Conservation (phyloP, 2,113 vertebrate genomes). For the Zootoca vivipara region DNA sequence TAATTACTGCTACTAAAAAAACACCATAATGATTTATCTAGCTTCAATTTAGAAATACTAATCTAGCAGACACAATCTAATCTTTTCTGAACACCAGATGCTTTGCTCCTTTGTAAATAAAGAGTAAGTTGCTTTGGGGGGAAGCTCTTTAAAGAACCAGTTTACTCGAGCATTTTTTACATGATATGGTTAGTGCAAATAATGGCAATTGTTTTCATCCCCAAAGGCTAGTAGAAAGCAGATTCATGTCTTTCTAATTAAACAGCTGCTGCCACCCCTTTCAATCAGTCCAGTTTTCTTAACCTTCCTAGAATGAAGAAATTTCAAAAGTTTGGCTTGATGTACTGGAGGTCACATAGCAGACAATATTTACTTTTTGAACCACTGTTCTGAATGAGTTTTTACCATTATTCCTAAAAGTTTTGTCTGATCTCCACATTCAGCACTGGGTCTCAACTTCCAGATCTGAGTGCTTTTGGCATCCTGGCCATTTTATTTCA, state of each 20-base stretch:
- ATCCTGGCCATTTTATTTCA: no score
- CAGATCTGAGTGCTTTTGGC: neutral
- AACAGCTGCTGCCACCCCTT: neutral
- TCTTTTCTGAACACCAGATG: neutral
- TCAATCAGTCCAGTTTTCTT: neutral
- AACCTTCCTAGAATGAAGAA: neutral
- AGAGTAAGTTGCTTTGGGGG: neutral
- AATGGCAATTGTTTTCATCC: neutral
- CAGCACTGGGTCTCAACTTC: neutral
- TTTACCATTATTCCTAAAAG: neutral
- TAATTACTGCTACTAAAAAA: neutral
- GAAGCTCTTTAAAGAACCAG: neutral
- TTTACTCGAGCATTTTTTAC: neutral
- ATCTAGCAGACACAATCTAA: neutral
- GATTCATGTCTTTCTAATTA: neutral
- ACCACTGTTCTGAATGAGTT: neutral
- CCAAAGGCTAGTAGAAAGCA: neutral
- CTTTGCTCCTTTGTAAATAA: neutral
- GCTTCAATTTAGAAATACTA: neutral
- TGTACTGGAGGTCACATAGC: neutral
- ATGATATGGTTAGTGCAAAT: neutral
- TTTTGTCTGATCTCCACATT: neutral
- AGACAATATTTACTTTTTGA: neutral
- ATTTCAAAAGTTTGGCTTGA: neutral
- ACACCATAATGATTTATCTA: neutral